phyloP scores from a whole-genome alignment of 2,888 invertebrate species.

The Resseliella maxima region DNA sequence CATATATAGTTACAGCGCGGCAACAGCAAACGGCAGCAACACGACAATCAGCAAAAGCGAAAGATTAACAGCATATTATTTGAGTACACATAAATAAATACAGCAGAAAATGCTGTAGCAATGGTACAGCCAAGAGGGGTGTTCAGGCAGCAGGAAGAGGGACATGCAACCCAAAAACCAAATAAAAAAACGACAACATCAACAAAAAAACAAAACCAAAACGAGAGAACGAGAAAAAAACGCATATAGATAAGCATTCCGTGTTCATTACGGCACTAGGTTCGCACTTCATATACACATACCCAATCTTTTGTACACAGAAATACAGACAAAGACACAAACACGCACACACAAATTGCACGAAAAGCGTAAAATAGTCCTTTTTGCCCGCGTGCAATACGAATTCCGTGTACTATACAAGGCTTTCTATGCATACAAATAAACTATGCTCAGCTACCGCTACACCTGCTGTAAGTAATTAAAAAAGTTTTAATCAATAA shows the following conservation, averaged over 20 bases:
- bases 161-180: neutral
- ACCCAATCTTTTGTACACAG: neutral
- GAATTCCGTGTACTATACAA: neutral
- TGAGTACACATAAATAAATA: constrained; percentile 32
- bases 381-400: neutral
- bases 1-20: neutral
- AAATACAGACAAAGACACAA: neutral
- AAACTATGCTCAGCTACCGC: constrained; percentile 38
- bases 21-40: neutral
- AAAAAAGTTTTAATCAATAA: constrained; percentile 56
- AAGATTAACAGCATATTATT: constrained; percentile 51
- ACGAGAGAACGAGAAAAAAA: neutral
- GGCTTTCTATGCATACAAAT: constrained; percentile 12
- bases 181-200: too few species aligned
- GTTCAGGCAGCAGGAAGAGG: neutral
- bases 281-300: neutral
- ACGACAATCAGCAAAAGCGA: constrained; percentile 51
- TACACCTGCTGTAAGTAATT: constrained; percentile 56
- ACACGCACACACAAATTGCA: neutral
- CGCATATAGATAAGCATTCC: constrained; percentile 39
- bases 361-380: neutral
- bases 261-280: constrained; percentile 33
- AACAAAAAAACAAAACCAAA: neutral
- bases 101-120: neutral
- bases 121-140: neutral